Evolutionary conservation across 1,140 invertebrate species (phyloP).

Genomic region (Ceratina calcarata): DNA sequence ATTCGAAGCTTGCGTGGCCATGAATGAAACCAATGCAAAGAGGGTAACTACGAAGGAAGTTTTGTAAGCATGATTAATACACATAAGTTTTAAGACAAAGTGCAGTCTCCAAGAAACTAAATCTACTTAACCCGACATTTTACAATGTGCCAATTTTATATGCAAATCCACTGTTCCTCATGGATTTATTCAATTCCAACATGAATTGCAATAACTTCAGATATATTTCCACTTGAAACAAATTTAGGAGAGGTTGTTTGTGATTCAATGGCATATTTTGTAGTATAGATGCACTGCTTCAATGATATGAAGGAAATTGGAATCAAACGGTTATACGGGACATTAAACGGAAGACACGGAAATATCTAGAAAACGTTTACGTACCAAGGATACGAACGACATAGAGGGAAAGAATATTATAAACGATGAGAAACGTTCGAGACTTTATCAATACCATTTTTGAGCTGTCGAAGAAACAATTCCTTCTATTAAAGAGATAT

Average conservation of each 20-base stretch:
- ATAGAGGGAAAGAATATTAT: not conserved
- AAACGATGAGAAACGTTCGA: not conserved
- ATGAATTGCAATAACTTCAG: too few species aligned
- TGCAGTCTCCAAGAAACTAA: not conserved
- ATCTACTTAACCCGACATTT: not conserved
- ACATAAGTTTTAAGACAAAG: not conserved
- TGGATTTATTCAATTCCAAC: too few species aligned
- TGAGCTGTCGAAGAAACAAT: not conserved
- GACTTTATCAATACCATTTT: not conserved
- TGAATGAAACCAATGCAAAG: not conserved
- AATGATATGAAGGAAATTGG: not conserved
- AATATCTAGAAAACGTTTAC: not conserved
- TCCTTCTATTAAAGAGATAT: not conserved
- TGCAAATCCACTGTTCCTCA: too few species aligned
- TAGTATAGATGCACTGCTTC: too few species aligned
- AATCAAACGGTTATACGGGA: not conserved
- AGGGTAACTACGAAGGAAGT: not conserved
- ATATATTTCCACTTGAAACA: too few species aligned
- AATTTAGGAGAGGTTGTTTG: too few species aligned
- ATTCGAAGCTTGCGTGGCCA: not conserved
- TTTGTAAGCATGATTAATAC: slow-evolving; percentile 1
- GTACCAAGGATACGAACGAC: not conserved
- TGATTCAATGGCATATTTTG: too few species aligned
- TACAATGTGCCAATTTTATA: too few species aligned
- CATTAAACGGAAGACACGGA: too few species aligned